phyloP scores from a whole-genome alignment of 2,797 vertebrate species.

The Gallinago stenura region DNA sequence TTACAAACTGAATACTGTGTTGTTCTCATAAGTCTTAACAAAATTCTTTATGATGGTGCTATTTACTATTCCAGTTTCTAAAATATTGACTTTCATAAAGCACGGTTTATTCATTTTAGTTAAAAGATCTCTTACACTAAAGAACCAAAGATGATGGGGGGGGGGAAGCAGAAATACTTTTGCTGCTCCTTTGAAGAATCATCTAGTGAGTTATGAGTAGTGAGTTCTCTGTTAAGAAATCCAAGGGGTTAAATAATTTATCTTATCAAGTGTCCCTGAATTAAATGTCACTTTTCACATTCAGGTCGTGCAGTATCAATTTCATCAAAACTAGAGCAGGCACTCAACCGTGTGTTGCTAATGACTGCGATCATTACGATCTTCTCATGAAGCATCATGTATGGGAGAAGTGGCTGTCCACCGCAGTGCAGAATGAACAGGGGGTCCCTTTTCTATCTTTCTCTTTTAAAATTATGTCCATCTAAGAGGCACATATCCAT shows the following conservation, averaged over 20 bases:
- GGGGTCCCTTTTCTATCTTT: background rate
- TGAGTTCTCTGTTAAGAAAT: background rate
- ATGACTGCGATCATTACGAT: background rate
- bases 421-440: background rate
- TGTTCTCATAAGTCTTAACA: background rate
- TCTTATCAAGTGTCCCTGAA: background rate
- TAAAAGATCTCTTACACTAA: background rate
- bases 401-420: background rate
- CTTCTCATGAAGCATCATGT: fast-evolving
- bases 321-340: background rate
- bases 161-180: background rate
- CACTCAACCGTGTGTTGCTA: background rate
- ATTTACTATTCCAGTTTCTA: background rate
- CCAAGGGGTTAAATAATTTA: background rate
- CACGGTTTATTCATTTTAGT: background rate
- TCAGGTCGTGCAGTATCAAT: background rate
- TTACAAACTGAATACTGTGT: background rate
- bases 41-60: background rate
- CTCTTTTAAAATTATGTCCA: background rate
- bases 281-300: background rate
- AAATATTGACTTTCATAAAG: background rate
- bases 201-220: background rate
- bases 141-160: background rate
- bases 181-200: background rate
- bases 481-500: background rate